Evolutionary conservation across 2,888 invertebrate genomes (phyloP), one percentile per base, ranked within the genome.

Genomic region (Tenthredo distinguenda): DNA sequence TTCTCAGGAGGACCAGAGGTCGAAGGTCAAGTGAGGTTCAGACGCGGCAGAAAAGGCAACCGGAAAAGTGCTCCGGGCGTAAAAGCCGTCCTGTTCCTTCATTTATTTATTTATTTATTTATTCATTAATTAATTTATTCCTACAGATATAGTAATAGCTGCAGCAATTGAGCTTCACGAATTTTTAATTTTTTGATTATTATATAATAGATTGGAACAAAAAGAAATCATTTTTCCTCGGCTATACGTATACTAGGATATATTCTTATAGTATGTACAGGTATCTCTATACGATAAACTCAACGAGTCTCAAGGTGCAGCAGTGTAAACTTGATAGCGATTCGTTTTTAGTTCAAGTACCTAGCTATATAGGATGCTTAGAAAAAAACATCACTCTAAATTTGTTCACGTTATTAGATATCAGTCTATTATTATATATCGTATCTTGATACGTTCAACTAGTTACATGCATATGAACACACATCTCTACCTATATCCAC

Each of bases 11-110:
- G 43, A 43, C 43, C 74, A n/a, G 43, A 43, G 43, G 43, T 74
- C 43, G 74, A 74, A 74, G 43, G 74, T 43, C 74, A 74, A 74
- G 74, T 74, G 74, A 74, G 40, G 74, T 43, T 74, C 43, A 74
- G 26, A 43, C 74, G 9, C 18, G 40, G 43, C 5, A 26, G 37
- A 40, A 43, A 74, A 74, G 43, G 43, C 74, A 74, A 74, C 74
- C 74, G 26, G 74, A 74, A 74, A 43, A 74, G 74, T 43, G 43
- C 43, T 12, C n/a, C 40, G 12, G 43, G 40, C 37, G 43, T 40
- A 74, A 43, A 10, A 31, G 6, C 18, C 31, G 2, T 34, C 18
- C 34, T 71, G 18, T 34, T 37, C 10, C 18, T 34, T 68, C 15
- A 15, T 68, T 68, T 31, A 55, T 55, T 12, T 31, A 15, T n/a